These are phyloP conservation scores for Corvus cornix DNA, from an alignment of 2,113 vertebrate species.

Conservation along the genomic window DNA sequence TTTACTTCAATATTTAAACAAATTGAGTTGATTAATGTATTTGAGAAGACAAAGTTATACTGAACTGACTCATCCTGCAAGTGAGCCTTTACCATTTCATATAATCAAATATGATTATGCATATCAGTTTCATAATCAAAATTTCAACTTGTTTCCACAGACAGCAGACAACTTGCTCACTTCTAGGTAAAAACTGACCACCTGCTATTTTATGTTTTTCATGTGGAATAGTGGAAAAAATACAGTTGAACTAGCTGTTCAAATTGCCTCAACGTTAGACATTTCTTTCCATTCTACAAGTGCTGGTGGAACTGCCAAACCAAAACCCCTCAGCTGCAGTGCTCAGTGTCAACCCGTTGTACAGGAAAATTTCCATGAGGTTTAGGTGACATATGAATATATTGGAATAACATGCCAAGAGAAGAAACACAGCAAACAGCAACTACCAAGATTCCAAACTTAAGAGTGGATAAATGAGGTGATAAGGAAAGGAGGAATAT, in stretches of 20 bases:
- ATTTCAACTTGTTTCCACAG: not conserved
- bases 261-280: not conserved
- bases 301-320: not conserved
- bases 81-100: not conserved
- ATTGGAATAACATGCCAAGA: accelerated
- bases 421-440: not conserved
- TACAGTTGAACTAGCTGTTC: not conserved
- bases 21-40: not conserved
- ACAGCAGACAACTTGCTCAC: not conserved
- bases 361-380: not conserved
- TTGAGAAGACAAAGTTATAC: not conserved
- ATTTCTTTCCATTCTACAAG: not conserved
- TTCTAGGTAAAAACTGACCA: not conserved
- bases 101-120: not conserved
- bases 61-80: not conserved
- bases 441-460: not conserved
- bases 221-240: not conserved
- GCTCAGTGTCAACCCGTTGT: not conserved
- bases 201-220: not conserved
- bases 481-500: not conserved
- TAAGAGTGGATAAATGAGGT: not conserved
- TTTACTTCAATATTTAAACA: not conserved
- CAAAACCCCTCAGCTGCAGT: not conserved
- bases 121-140: not conserved
- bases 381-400: not conserved